These are phyloP conservation scores for Epizoanthus scotinus DNA, from an alignment of 92 coral and sea anemone species.

Conservation along the genomic window DNA sequence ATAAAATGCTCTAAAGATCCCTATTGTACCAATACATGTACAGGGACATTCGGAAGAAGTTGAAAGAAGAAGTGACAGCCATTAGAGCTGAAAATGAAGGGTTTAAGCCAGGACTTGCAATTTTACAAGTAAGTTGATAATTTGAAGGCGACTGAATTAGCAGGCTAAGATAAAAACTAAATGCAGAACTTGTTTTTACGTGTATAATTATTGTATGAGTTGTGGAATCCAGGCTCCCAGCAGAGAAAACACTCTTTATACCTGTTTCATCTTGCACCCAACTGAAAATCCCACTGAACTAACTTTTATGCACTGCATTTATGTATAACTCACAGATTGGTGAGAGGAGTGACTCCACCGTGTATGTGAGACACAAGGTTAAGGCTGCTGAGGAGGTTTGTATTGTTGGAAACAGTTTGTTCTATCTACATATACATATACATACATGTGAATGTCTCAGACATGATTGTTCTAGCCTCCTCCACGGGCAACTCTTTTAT, in stretches of 20 bases:
- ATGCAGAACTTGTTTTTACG: no score
- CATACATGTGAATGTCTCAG: no score
- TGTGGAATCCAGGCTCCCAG: no score
- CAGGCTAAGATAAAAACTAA: no score
- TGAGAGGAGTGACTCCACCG: slow-evolving; percentile 89
- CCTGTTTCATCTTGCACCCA: no score
- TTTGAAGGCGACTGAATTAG: background rate
- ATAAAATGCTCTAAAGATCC: no score
- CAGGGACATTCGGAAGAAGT: slow-evolving; percentile 90
- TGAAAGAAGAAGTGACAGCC: slow-evolving; percentile 84
- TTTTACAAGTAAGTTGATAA: slow-evolving; percentile 80
- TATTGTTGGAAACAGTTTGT: background rate
- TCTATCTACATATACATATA: background rate
- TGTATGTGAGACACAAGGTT: slow-evolving; percentile 81
- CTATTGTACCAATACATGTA: no score
- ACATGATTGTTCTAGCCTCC: no score
- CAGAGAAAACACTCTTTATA: no score
- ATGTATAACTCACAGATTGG: slow-evolving; percentile 70
- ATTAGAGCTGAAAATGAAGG: slow-evolving; percentile 80
- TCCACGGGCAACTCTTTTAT: no score
- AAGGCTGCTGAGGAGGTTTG: slow-evolving; percentile 98
- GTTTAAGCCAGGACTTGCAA: slow-evolving; percentile 95
- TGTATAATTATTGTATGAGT: no score
- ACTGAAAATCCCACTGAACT: background rate
- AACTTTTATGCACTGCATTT: background rate